A percentile compares a stretch with the other conserved stretches of the same genome.
Conservation (phyloP, 2,113 vertebrate species). For the Astur gentilis region DNA sequence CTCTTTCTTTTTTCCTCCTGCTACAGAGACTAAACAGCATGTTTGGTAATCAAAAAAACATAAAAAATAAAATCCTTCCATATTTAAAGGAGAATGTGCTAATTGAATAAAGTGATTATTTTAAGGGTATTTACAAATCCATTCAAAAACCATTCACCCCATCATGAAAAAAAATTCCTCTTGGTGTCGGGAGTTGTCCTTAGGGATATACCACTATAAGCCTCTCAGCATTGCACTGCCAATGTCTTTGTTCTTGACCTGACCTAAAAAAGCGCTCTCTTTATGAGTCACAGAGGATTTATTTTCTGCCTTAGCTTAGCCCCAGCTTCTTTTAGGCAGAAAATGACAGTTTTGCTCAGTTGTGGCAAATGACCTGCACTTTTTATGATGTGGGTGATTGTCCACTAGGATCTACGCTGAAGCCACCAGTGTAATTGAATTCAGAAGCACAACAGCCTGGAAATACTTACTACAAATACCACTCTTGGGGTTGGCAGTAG, state of each 20-base stretch:
- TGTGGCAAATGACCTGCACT: slow-evolving; percentile 19
- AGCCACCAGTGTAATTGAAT: background rate
- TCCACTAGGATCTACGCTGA: background rate
- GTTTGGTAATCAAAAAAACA: background rate
- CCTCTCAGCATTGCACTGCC: slow-evolving; percentile 40
- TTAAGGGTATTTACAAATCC: slow-evolving; percentile 7
- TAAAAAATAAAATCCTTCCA: background rate
- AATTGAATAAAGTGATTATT: background rate
- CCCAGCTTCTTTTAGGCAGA: slow-evolving; percentile 55
- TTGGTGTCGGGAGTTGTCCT: slow-evolving; percentile 24
- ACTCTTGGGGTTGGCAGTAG: background rate
- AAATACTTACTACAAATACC: background rate
- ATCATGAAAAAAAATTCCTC: background rate
- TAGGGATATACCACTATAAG: slow-evolving; percentile 32
- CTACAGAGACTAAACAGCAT: background rate
- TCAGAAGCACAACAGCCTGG: background rate
- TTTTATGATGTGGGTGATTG: slow-evolving; percentile 22
- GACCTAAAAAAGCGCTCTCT: slow-evolving; percentile 63
- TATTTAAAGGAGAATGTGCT: slow-evolving; percentile 5
- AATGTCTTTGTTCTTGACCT: slow-evolving; percentile 64
- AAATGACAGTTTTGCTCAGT: slow-evolving; percentile 49
- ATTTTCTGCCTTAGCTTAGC: slow-evolving; percentile 57
- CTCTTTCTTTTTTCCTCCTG: background rate
- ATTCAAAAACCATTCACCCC: slow-evolving; percentile 1
- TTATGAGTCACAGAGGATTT: slow-evolving; percentile 63